Base-by-base conservation (phyloP, 2,797 vertebrate species). In the Cirrhinus mrigala region DNA sequence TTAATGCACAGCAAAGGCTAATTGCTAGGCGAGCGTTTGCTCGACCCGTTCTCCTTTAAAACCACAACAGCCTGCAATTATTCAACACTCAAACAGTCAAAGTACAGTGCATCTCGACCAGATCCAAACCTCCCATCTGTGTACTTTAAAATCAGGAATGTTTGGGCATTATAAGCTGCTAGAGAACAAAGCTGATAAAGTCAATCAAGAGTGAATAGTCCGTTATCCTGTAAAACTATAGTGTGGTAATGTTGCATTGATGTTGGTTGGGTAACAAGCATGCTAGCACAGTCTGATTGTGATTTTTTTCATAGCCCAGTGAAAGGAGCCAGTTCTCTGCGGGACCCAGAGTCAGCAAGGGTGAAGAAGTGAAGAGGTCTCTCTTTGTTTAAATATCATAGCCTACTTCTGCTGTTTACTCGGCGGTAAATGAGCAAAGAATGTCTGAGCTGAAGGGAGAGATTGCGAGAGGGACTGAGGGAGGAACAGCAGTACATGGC, bases 41-140 rank as follows among this genome's bases (percentile, higher is more conserved):
- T 56, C 44, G 40, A 85, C 71, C 22, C 10, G 24, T 71, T 84
- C 83, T 70, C 75, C 87, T 87, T 80, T 79, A 84, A 89, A 87
- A 78, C 68, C 79, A 22, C 62, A 83, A 79, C 83, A 89, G 68
- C 79, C 86, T 66, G 81, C 82, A 88, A 88, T 89, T 88, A 89
- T 84, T 84, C 71, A 81, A 82, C 88, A 82, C 83, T 82, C 60
- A 86, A 84, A 60, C 50, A 85, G 68, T 87, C 82, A 88, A 68
- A 64, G 60, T 50, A 74, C 24, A 44, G 29, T 10, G 29, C 54
- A 12, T 16, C 44, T 27, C 76, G 50, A 29, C 66, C 14, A 40
- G 56, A 83, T 80, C 44, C 76, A 71, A 75, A 77, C 75, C 84
- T 75, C 70, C 74, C 85, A 73, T 54, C 83, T 33, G 74, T 71